phyloP scores from a whole-genome alignment of 1,140 invertebrate genomes.

The Sitodiplosis mosellana region DNA sequence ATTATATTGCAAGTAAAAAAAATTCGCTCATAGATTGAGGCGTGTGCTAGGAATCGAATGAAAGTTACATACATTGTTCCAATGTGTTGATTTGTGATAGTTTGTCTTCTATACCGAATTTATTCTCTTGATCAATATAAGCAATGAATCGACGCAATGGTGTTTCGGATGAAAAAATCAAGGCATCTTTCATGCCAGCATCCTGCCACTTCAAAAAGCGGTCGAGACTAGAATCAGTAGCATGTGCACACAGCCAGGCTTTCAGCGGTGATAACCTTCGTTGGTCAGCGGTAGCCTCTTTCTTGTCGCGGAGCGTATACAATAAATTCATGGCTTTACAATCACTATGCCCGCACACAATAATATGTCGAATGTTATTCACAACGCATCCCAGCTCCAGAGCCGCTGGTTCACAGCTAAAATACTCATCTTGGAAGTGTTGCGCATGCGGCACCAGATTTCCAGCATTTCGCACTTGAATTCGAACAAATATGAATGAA shows the following conservation, averaged over 20 bases:
- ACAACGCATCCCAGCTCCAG: constrained; percentile 83
- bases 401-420: constrained; percentile 85
- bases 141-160: constrained; percentile 74
- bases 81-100: constrained; percentile 88
- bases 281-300: constrained; percentile 55
- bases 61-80: constrained; percentile 42
- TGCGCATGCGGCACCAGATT: constrained; percentile 82
- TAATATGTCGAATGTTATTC: constrained; percentile 83
- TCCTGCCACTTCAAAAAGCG: constrained; percentile 63
- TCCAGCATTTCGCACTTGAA: constrained; percentile 82
- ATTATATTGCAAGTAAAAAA: no score
- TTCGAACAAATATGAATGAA: constrained; percentile 3
- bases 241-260: constrained; percentile 82
- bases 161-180: constrained; percentile 72
- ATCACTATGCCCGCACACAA: constrained; percentile 93
- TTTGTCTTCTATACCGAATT: constrained; percentile 78
- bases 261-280: constrained; percentile 69
- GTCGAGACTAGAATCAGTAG: constrained; percentile 46
- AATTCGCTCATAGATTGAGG: no score
- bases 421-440: constrained; percentile 67
- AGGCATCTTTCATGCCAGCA: constrained; percentile 35
- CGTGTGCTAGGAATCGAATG: no score
- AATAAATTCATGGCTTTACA: constrained; percentile 94
- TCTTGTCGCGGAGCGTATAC: constrained; percentile 59
- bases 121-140: constrained; percentile 84